phyloP scores from a whole-genome alignment of 2,797 vertebrate genomes.

The Acipenser oxyrinchus region DNA sequence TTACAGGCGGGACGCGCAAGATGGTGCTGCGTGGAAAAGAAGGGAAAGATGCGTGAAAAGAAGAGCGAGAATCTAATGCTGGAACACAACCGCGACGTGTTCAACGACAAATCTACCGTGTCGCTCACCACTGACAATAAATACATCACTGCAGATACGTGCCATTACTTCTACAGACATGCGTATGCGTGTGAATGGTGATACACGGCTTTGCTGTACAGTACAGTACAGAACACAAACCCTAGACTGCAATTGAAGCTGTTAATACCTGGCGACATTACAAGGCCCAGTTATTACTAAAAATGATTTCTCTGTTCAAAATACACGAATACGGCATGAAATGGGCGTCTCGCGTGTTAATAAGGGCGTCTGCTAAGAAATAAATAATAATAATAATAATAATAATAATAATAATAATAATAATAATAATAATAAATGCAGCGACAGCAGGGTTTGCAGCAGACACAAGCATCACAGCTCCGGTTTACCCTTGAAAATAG shows the following conservation, averaged over 20 bases:
- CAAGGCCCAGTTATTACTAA: background rate
- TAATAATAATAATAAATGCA: constrained; percentile 1
- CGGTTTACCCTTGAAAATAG: too few species aligned
- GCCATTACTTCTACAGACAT: background rate
- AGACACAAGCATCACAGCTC: too few species aligned
- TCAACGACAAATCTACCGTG: background rate
- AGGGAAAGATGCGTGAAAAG: constrained; percentile 15
- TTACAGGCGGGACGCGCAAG: too few species aligned
- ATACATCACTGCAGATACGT: background rate
- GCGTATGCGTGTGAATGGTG: constrained; percentile 1
- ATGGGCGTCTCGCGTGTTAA: constrained; percentile 16
- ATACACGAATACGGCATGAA: background rate
- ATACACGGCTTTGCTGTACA: background rate
- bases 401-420: constrained; percentile 4
- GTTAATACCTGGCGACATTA: background rate
- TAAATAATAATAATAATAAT: background rate
- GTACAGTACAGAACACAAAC: constrained; percentile 5
- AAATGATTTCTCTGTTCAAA: constrained; percentile 14
- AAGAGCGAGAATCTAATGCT: constrained; percentile 1
- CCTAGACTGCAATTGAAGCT: constrained; percentile 1
- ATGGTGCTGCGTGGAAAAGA: constrained; percentile 16
- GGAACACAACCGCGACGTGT: background rate
- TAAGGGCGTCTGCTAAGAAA: constrained; percentile 47
- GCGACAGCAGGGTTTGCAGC: background rate
- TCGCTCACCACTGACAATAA: background rate